These are phyloP conservation scores for Jaculus jaculus DNA, from an alignment of 2,113 vertebrate species.

Conservation along the genomic window DNA sequence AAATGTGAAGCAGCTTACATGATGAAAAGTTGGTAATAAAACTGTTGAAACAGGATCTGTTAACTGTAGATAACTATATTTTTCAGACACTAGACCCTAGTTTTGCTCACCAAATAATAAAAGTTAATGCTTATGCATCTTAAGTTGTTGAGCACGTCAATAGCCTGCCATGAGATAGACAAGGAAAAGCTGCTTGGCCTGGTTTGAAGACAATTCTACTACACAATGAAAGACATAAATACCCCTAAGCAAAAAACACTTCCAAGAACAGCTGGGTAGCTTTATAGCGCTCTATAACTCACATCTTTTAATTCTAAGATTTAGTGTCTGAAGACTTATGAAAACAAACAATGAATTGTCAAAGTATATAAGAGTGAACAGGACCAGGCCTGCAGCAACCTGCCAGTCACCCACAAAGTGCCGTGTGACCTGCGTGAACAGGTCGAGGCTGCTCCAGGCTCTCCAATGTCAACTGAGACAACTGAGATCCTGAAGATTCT, in stretches of 20 bases:
- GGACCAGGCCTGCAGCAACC: neutral
- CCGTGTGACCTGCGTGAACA: neutral
- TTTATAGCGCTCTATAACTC: constrained; percentile 53
- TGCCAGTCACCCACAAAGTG: constrained; percentile 2
- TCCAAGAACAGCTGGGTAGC: constrained; percentile 53
- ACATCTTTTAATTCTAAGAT: constrained; percentile 59
- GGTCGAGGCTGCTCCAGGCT: neutral
- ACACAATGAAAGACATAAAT: constrained; percentile 51
- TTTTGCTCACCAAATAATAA: constrained; percentile 47
- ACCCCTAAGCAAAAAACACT: constrained; percentile 38
- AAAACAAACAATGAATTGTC: constrained; percentile 34
- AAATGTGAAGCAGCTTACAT: neutral
- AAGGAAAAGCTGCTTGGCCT: neutral
- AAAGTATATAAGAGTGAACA: constrained; percentile 34
- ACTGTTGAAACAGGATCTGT: neutral
- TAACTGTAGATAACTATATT: neutral
- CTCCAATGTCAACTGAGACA: neutral
- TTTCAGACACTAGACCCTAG: constrained; percentile 22
- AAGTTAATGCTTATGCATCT: constrained; percentile 13
- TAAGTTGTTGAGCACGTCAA: neutral
- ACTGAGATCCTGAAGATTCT: neutral
- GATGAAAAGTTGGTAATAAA: neutral
- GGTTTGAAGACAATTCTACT: neutral
- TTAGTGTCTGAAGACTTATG: constrained; percentile 1
- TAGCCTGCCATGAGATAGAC: constrained; percentile 17